These are phyloP conservation scores for Pseudococcus longispinus DNA, from an alignment of 2,888 invertebrate species.

Conservation along the genomic window DNA sequence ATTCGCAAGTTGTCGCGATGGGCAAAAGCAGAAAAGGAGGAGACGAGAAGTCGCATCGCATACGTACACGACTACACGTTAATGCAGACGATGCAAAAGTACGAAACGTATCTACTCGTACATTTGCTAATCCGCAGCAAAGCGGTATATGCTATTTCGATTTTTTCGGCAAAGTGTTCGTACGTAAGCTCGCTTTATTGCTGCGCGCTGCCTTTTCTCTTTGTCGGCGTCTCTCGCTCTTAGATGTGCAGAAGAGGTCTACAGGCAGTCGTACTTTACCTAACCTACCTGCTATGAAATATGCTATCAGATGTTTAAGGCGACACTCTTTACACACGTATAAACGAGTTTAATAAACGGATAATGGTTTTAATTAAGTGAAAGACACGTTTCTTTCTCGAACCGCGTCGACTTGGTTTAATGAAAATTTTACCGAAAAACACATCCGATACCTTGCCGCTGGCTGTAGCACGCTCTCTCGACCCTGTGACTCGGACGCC, in stretches of 20 bases:
- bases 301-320: constrained; percentile 12
- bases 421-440: constrained; percentile 10
- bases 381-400: constrained; percentile 3
- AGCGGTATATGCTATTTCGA: background rate
- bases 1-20: too few relatives aligned
- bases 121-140: background rate
- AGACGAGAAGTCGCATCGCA: too few relatives aligned
- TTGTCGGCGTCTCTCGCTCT: background rate
- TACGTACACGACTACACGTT: background rate
- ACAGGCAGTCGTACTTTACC: background rate
- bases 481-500: background rate
- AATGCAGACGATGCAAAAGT: background rate
- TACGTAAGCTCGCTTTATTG: background rate
- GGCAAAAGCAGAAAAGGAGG: too few relatives aligned
- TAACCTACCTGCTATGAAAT: background rate
- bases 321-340: background rate
- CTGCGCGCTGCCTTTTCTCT: background rate
- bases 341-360: background rate
- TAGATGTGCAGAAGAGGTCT: background rate
- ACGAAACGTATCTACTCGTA: background rate
- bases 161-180: background rate
- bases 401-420: background rate
- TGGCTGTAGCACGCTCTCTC: background rate
- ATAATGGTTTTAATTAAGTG: constrained; percentile 17
- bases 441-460: background rate